Base-by-base conservation (phyloP, 1,140 invertebrate genomes). In the Pachyrhynchus sulphureomaculatus region DNA sequence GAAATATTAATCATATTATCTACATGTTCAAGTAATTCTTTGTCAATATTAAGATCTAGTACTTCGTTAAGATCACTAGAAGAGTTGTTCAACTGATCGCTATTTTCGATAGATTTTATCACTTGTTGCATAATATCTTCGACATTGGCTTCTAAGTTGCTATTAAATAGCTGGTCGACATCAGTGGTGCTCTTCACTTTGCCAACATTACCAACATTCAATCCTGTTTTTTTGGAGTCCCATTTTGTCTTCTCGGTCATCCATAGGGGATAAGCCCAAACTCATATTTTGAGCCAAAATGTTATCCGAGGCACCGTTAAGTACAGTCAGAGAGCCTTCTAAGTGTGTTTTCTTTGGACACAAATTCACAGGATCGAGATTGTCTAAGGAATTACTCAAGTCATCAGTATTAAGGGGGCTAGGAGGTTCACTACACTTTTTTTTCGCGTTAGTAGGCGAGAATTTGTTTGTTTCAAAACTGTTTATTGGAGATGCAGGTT, bases 181-280 rank as follows among this genome's bases (percentile, higher is more conserved):
- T 83, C 82, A 65, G 76, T 78, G 13, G 59, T 39, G 39, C 45
- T 63, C 63, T 68, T 71, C 37, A 65, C 64, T 68, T 71, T 72
- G 21, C 68, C 57, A 26, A 69, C 20, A 37, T 55, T 63, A 47
- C 59, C 54, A 41, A 70, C 65, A 42, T 71, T 71, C 36, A 76
- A 59, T 48, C 52, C 65, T 29, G 63, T 62, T 62, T 74, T n/a
- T 80, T 58, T 77, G 79, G 56, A 80, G 78, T 24, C 87, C 86
- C 86, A 88, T 88, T 68, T 82, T 83, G 73, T 81, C 77, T 65
- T 77, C 73, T 76, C 84, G 81, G 73, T 86, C 85, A 77, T 83
- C 84, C 84, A 86, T 87, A 80, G 79, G 81, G 80, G 78, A 73
- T 66, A 74, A 66, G 49, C 76, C 71, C 66, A 77, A 79, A 68